A percentile compares a stretch with the other conserved stretches of the same genome.
These are phyloP conservation scores for Platycheirus albimanus DNA, from an alignment of 2,888 invertebrate genomes.

Conservation along the genomic window DNA sequence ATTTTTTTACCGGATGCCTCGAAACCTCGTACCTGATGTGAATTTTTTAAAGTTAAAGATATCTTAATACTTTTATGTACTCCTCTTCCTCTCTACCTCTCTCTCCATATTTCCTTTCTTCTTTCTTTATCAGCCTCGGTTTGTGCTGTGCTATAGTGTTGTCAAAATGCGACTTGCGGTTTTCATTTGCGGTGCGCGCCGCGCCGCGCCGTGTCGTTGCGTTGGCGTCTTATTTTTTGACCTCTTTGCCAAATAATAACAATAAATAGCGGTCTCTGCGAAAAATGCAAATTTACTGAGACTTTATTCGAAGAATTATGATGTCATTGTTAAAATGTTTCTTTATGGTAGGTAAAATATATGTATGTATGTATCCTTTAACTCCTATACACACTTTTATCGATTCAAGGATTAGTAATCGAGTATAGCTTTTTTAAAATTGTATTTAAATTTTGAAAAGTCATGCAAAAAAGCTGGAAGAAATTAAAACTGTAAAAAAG, in stretches of 20 bases:
- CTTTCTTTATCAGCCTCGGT: slow-evolving; percentile 30
- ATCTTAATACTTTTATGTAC: slow-evolving; percentile 42
- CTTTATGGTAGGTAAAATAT: slow-evolving; percentile 3
- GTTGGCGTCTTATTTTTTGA: slow-evolving; percentile 39
- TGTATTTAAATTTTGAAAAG: no score
- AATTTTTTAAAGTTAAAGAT: slow-evolving; percentile 61
- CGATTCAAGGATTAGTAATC: slow-evolving; percentile 41
- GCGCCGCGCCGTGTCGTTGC: background rate
- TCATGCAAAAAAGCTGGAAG: no score
- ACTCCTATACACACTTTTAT: slow-evolving; percentile 15
- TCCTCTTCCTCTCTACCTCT: background rate
- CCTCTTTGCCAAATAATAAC: slow-evolving; percentile 57
- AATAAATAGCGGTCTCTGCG: slow-evolving; percentile 33
- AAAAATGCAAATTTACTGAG: slow-evolving; percentile 9
- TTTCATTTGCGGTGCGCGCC: slow-evolving; percentile 34
- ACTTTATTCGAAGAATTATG: slow-evolving; percentile 44
- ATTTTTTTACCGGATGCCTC: slow-evolving; percentile 73
- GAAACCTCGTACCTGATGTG: slow-evolving; percentile 68
- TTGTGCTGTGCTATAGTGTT: slow-evolving; percentile 31
- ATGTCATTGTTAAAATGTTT: slow-evolving; percentile 41
- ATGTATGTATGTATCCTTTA: slow-evolving; percentile 40
- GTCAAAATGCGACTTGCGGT: slow-evolving; percentile 47
- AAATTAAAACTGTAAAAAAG: no score
- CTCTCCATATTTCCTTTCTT: background rate
- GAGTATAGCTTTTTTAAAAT: no score